phyloP scores from a whole-genome alignment of 2,888 invertebrate species.

The Dryomyza anilis region DNA sequence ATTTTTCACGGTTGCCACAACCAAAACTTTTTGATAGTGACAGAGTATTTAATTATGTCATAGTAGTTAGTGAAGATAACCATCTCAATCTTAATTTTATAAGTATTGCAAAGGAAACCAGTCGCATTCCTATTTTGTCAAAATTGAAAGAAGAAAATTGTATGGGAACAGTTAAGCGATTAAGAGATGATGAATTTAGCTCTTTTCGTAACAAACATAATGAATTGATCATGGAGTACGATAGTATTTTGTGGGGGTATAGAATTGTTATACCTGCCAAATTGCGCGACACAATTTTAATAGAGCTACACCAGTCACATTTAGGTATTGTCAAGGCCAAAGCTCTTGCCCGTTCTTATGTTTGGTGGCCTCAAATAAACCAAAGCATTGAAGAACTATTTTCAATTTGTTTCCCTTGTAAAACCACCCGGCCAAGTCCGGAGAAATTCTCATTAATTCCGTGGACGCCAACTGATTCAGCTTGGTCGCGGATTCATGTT shows the following conservation, averaged over 20 bases:
- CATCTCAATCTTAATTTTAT: constrained; percentile 20
- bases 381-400: constrained; percentile 29
- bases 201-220: constrained; percentile 37
- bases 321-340: constrained; percentile 35
- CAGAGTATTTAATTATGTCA: not conserved
- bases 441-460: constrained; percentile 33
- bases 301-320: constrained; percentile 32
- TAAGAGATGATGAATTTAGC: constrained; percentile 18
- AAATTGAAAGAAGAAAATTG: constrained; percentile 17
- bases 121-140: constrained; percentile 23
- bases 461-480: constrained; percentile 29
- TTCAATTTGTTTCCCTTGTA: constrained; percentile 29
- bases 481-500: constrained; percentile 26
- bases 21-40: not conserved
- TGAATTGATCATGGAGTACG: constrained; percentile 39
- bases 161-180: constrained; percentile 14
- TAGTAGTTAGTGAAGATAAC: constrained; percentile 3
- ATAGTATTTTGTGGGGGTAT: constrained; percentile 22
- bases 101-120: constrained; percentile 23
- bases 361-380: no score
- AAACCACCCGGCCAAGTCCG: constrained; percentile 31
- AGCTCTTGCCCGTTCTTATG: constrained; percentile 25
- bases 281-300: constrained; percentile 24
- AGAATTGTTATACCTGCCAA: constrained; percentile 30
- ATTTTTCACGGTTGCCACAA: constrained; percentile 21